Evolutionary conservation across 2,113 vertebrate genomes (phyloP).

Genomic region (Bothrops jararaca): DNA sequence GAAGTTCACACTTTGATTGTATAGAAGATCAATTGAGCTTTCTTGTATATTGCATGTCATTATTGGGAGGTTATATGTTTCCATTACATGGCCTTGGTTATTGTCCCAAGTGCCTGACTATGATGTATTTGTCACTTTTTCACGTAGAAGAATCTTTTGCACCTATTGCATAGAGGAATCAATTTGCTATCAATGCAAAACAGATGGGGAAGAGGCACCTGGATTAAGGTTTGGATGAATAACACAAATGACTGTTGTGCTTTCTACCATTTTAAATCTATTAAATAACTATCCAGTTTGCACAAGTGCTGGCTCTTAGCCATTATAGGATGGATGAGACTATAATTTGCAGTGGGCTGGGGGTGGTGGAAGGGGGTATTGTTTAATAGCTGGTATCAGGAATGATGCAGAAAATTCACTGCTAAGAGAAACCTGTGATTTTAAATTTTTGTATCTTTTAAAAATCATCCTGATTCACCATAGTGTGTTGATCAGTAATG

Average conservation of each 20-base stretch:
- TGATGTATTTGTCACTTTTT: background rate
- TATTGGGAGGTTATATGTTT: background rate
- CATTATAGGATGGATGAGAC: background rate
- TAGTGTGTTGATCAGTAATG: constrained; percentile 43
- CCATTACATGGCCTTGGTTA: background rate
- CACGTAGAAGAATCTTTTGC: background rate
- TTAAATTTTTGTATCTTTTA: background rate
- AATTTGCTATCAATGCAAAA: background rate
- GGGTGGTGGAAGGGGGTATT: background rate
- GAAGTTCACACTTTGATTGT: background rate
- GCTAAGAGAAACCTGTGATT: background rate
- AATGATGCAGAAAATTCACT: background rate
- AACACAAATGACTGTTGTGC: background rate
- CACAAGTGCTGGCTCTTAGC: background rate
- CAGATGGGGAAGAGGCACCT: background rate
- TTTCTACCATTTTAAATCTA: background rate
- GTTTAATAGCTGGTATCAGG: background rate
- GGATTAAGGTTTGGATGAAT: background rate
- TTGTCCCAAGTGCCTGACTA: background rate
- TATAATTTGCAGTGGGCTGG: background rate
- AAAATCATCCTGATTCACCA: constrained; percentile 13
- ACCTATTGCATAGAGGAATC: background rate
- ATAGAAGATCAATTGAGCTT: background rate
- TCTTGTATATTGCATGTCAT: background rate
- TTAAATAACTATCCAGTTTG: background rate